phyloP scores from a whole-genome alignment of 2,113 vertebrate species.

The Takifugu flavidus region DNA sequence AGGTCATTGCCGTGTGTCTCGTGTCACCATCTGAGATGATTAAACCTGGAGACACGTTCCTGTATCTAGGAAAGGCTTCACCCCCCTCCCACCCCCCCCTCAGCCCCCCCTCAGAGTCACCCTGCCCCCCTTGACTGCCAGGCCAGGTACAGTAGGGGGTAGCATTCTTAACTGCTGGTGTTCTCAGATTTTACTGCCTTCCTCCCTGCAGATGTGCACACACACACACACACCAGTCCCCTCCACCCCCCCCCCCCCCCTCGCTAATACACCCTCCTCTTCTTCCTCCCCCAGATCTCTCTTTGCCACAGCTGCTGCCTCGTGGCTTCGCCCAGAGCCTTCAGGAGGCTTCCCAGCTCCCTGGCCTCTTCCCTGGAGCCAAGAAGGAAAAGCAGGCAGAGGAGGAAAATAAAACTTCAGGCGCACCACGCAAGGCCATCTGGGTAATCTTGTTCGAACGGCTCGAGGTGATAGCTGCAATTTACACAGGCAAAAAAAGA shows the following conservation, averaged over 20 bases:
- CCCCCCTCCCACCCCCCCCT: slow-evolving; percentile 25
- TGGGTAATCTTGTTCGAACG: slow-evolving; percentile 82
- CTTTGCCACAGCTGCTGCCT: slow-evolving; percentile 76
- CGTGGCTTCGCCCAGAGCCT: slow-evolving; percentile 64
- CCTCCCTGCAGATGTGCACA: slow-evolving; percentile 21
- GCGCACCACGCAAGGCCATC: slow-evolving; percentile 79
- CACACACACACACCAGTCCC: slow-evolving; percentile 39
- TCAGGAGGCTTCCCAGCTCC: slow-evolving; percentile 72
- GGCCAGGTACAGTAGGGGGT: slow-evolving; percentile 48
- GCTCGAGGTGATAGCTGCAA: slow-evolving; percentile 79
- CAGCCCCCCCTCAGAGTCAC: slow-evolving; percentile 43
- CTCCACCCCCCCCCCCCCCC: slow-evolving; percentile 45
- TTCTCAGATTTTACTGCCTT: slow-evolving; percentile 45
- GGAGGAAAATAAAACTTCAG: slow-evolving; percentile 78
- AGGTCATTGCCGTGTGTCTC: too few species aligned
- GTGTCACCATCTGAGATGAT: too few species aligned
- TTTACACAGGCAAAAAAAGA: slow-evolving; percentile 75
- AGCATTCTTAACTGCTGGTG: slow-evolving; percentile 52
- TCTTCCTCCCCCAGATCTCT: slow-evolving; percentile 63
- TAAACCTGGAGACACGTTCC: slow-evolving; percentile 11
- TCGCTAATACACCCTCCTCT: slow-evolving; percentile 38
- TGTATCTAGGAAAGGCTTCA: slow-evolving; percentile 12
- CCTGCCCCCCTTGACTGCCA: slow-evolving; percentile 41
- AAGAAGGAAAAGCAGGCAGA: slow-evolving; percentile 68
- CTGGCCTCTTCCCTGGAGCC: slow-evolving; percentile 67